Base-by-base conservation (phyloP, 2,888 invertebrate genomes). In the Phorcus lineatus region DNA sequence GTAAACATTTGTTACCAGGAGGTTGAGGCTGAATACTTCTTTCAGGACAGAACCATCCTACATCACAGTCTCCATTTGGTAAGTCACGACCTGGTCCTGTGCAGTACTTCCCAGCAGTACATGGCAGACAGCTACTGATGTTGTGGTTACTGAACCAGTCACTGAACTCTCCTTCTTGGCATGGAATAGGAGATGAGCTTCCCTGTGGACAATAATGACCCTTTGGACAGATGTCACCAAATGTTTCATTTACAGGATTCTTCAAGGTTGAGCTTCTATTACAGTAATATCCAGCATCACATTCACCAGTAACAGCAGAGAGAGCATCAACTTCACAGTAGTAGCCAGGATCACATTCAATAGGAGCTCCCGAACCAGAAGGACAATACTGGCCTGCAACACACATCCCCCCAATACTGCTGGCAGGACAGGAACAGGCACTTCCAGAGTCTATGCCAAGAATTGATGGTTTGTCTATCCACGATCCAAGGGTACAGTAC, bases 211-310 rank as follows among this genome's bases (percentile, higher is more conserved):
- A 92, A 82, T 91, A 92, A 80, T 91, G 89, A 22, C 92, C 92
- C 79, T 90, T 88, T 0, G 92, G 92, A 83, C 92, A 92, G 54
- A 91, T 87, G 80, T 92, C 91, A 31, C 92, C 92, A 79, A 89
- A 91, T 7, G 90, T 88, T 62, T 91, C 91, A 85, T 90, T 90
- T 19, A 91, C 89, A 6, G 92, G 92, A 78, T 90, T 91, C 22
- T 86, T 86, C 66, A 92, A 83, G 24, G 90, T 90, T 7, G 92
- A 87, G 67, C 87, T 88, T 52, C 87, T 85, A 77, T 83, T 88
- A 78, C 92, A 92, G 84, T 89, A 92, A 78, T 90, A 91, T 13
- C 92, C 92, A 52, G 91, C 89, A 36, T 83, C 40, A 83, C 92
- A 92, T 6, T 86, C 84, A 55, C 89, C 91, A 31, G 88, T 87